Evolutionary conservation across 2,888 invertebrate genomes (phyloP).

Genomic region (Drosophila maculinotata): DNA sequence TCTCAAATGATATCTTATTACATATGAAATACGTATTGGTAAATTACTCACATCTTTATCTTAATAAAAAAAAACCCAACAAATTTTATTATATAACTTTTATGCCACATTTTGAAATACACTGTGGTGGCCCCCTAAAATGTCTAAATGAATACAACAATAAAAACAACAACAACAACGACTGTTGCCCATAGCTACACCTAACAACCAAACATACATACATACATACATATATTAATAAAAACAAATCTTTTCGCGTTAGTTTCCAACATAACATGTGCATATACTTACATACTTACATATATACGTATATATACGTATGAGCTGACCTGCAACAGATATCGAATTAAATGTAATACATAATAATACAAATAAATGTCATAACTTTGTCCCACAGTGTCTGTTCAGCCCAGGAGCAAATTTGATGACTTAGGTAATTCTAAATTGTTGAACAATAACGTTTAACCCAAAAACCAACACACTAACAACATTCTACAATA

Average conservation of each 20-base stretch:
- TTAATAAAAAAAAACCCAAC: slow-evolving; percentile 8
- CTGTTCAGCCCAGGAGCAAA: slow-evolving; percentile 89
- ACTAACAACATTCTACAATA: slow-evolving; percentile 41
- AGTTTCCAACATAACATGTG: slow-evolving; percentile 29
- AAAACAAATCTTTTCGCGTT: slow-evolving; percentile 1
- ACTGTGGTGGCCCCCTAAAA: slow-evolving; percentile 24
- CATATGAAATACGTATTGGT: slow-evolving; percentile 3
- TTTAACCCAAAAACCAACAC: slow-evolving; percentile 27
- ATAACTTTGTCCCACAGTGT: slow-evolving; percentile 86
- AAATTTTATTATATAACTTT: slow-evolving; percentile 7
- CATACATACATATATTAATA: background rate
- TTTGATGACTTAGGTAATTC: slow-evolving; percentile 90
- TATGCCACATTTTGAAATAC: slow-evolving; percentile 7
- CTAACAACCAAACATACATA: slow-evolving; percentile 5
- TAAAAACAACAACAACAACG: slow-evolving; percentile 15
- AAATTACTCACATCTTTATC: slow-evolving; percentile 15
- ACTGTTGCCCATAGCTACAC: slow-evolving; percentile 9
- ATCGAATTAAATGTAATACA: slow-evolving; percentile 51
- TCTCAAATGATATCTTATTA: background rate
- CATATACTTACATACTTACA: slow-evolving; percentile 19
- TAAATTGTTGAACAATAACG: slow-evolving; percentile 48
- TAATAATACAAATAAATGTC: slow-evolving; percentile 73
- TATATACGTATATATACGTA: slow-evolving; percentile 12
- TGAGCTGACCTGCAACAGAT: slow-evolving; percentile 28
- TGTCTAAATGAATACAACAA: slow-evolving; percentile 6